These are phyloP conservation scores for Scrobipalpa atriplicella DNA, from an alignment of 2,888 invertebrate genomes.

Conservation along the genomic window DNA sequence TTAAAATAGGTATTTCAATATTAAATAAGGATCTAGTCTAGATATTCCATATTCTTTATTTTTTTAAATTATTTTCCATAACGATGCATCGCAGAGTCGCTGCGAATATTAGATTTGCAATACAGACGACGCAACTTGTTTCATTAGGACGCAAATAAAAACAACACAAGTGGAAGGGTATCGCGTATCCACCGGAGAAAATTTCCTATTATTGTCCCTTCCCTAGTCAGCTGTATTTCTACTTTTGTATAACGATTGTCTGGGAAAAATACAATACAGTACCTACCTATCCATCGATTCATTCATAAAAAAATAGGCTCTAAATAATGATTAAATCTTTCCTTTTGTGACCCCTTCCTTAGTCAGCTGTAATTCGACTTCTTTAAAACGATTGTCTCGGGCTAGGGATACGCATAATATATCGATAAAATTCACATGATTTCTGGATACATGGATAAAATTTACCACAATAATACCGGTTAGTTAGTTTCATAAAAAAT, in stretches of 20 bases:
- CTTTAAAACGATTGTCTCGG: constrained; percentile 71
- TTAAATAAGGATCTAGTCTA: too few relatives aligned
- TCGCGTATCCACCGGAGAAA: constrained; percentile 76
- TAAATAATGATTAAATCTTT: too few relatives aligned
- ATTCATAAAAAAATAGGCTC: neutral
- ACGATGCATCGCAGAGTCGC: constrained; percentile 46
- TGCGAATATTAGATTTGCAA: constrained; percentile 72
- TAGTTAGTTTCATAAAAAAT: neutral
- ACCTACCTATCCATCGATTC: constrained; percentile 20
- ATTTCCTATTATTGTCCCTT: constrained; percentile 80
- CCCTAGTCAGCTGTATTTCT: constrained; percentile 66
- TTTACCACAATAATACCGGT: neutral
- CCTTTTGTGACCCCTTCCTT: neutral
- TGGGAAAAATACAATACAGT: constrained; percentile 48
- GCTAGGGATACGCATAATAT: constrained; percentile 40
- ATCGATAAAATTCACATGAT: neutral
- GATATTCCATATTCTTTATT: neutral
- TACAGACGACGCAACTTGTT: constrained; percentile 76
- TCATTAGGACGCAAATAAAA: constrained; percentile 81
- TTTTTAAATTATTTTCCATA: neutral
- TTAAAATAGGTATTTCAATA: too few relatives aligned
- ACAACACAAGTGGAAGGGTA: constrained; percentile 81
- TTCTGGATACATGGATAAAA: constrained; percentile 15
- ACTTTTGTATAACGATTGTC: constrained; percentile 72
- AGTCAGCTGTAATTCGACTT: constrained; percentile 38